Base-by-base conservation (phyloP, 2,888 invertebrate genomes). In the Abrostola triplasia region DNA sequence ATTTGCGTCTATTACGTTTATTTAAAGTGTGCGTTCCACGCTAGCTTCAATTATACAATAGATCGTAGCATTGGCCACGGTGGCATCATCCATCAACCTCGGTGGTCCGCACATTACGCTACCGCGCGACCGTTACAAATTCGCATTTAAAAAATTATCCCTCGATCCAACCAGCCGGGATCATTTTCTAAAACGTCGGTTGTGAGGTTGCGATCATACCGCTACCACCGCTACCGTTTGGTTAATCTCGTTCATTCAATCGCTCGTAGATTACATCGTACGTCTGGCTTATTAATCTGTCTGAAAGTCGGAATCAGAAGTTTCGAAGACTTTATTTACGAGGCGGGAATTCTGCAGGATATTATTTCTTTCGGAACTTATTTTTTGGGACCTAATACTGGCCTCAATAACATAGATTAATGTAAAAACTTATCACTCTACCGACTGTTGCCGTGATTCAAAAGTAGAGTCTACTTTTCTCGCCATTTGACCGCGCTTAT, bases 71-170 rank as follows among this genome's bases (percentile, higher is more conserved):
- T 88, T 84, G 73, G 87, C 76, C 81, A 85, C 84, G 84, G 84
- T 80, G 77, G 76, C 72, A 78, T 75, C 80, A 80, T 79, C 76
- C 79, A 81, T 84, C 90, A 73, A 82, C 85, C 79, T 72, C 85
- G 90, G 91, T 90, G 90, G 91, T 88, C 90, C 80, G 70, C 64
- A 82, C 79, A 79, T 82, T 80, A 80, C 82, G 66, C 76, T 67
- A 73, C 70, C 66, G 73, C 64, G 64, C 60, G 72, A 87, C 88
- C 90, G 88, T 89, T 88, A 90, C 87, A 70, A 88, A 90, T 90
- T 77, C 78, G 76, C 84, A 76, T 86, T 88, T 84, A 83, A 86
- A 87, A 87, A 85, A 86, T 85, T 83, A 84, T 79, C 74, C 79
- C 73, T 77, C 66, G 73, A 76, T 71, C 74, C 59, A 38, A 50